Evolutionary conservation across 2,113 vertebrate genomes (phyloP).

Genomic region (Brachirus orientalis): DNA sequence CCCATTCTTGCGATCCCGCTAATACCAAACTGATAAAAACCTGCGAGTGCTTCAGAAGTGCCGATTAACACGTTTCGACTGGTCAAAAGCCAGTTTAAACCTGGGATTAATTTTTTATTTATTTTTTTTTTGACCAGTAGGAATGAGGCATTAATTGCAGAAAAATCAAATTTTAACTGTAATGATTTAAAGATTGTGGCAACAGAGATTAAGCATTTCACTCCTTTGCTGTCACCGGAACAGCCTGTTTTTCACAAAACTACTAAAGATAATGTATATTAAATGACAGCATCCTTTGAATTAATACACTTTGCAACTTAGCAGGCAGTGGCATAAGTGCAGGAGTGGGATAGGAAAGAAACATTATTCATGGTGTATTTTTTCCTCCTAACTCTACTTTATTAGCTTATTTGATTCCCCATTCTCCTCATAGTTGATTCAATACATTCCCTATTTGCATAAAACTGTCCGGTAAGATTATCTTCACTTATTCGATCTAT

Average conservation of each 20-base stretch:
- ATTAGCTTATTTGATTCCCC: constrained; percentile 87
- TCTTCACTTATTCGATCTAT: constrained; percentile 87
- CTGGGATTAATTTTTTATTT: too few species aligned
- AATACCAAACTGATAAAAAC: too few species aligned
- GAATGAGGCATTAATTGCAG: constrained; percentile 29
- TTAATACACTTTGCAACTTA: constrained; percentile 79
- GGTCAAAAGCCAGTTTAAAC: too few species aligned
- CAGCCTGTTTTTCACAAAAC: constrained; percentile 47
- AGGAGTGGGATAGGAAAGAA: constrained; percentile 72
- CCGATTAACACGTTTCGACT: too few species aligned
- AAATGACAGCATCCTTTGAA: constrained; percentile 76
- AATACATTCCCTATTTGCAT: constrained; percentile 87
- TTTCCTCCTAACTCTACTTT: constrained; percentile 83
- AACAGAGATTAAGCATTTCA: constrained; percentile 51
- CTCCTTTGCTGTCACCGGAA: constrained; percentile 48
- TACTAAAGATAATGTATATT: constrained; percentile 70
- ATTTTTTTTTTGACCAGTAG: too few species aligned
- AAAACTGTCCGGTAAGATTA: constrained; percentile 87
- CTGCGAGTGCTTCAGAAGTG: too few species aligned
- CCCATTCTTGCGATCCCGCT: too few species aligned
- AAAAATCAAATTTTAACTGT: too few species aligned
- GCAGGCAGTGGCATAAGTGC: constrained; percentile 66
- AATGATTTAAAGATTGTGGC: constrained; percentile 50
- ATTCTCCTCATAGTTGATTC: constrained; percentile 86
- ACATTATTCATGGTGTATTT: constrained; percentile 78